A percentile compares a stretch with the other conserved stretches of the same genome.
phyloP scores from a whole-genome alignment of 2,888 invertebrate genomes.

The Hypolimnas misippus region DNA sequence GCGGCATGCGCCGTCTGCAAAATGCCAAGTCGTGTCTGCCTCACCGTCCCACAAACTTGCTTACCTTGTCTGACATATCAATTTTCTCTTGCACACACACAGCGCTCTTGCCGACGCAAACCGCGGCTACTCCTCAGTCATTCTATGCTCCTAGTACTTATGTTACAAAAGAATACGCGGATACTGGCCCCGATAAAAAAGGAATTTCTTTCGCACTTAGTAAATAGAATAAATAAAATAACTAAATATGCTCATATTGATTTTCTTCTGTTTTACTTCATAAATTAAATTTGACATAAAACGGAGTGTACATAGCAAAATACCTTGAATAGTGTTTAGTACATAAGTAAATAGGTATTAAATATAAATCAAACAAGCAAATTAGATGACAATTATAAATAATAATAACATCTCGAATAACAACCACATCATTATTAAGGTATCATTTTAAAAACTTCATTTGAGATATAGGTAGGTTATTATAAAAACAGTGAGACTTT shows the following conservation, averaged over 20 bases:
- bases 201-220: conserved; percentile 25
- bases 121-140: conserved; percentile 48
- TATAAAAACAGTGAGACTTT: too few relatives aligned
- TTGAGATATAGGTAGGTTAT: too few relatives aligned
- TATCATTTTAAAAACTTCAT: too few relatives aligned
- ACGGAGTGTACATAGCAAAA: too few relatives aligned
- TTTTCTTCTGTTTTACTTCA: not conserved
- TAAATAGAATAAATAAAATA: not conserved
- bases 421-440: too few relatives aligned
- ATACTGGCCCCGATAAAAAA: conserved; percentile 50
- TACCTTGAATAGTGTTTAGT: too few relatives aligned
- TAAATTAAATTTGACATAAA: not conserved
- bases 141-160: conserved; percentile 76
- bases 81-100: conserved; percentile 70
- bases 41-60: conserved; percentile 60
- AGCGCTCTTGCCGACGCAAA: conserved; percentile 48
- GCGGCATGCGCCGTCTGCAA: conserved; percentile 29
- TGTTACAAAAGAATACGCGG: conserved; percentile 81
- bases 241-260: not conserved
- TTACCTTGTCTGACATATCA: conserved; percentile 76
- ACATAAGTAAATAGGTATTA: too few relatives aligned
- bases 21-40: conserved; percentile 39
- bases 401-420: too few relatives aligned
- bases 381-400: too few relatives aligned
- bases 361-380: too few relatives aligned